phyloP scores from a whole-genome alignment of 2,797 vertebrate species.

The Karalla daura region DNA sequence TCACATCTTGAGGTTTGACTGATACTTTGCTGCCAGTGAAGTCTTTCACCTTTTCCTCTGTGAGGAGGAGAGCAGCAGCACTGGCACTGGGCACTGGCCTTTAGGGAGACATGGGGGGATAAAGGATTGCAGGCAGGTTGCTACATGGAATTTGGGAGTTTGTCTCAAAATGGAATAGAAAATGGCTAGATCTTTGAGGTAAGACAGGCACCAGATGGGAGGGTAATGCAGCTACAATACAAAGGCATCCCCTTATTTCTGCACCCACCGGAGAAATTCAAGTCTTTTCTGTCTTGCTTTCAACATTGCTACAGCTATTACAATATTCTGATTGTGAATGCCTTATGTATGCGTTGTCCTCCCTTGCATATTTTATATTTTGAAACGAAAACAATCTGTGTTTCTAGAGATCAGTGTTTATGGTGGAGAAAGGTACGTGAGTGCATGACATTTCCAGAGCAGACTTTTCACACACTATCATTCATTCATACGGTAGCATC shows the following conservation, averaged over 20 bases:
- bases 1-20: slow-evolving; percentile 61
- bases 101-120: slow-evolving; percentile 44
- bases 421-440: slow-evolving; percentile 1
- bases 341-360: slow-evolving; percentile 7
- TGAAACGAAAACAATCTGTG: neutral
- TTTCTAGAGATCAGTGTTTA: neutral
- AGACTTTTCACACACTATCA: neutral
- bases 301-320: slow-evolving; percentile 17
- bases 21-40: slow-evolving; percentile 57
- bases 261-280: slow-evolving; percentile 6
- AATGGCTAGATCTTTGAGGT: slow-evolving; percentile 22
- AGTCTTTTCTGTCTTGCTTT: neutral
- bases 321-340: slow-evolving; percentile 24
- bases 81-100: slow-evolving; percentile 20
- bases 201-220: slow-evolving; percentile 15
- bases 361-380: slow-evolving; percentile 20
- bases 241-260: neutral
- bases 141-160: slow-evolving; percentile 31
- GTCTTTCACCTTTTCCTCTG: slow-evolving; percentile 45
- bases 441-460: neutral
- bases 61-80: slow-evolving; percentile 21
- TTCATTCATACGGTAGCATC: neutral
- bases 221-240: neutral
- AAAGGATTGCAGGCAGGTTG: slow-evolving; percentile 37
- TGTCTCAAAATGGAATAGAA: slow-evolving; percentile 47